Evolutionary conservation across 1,140 invertebrate species (phyloP).

Genomic region (Orchesella cincta): DNA sequence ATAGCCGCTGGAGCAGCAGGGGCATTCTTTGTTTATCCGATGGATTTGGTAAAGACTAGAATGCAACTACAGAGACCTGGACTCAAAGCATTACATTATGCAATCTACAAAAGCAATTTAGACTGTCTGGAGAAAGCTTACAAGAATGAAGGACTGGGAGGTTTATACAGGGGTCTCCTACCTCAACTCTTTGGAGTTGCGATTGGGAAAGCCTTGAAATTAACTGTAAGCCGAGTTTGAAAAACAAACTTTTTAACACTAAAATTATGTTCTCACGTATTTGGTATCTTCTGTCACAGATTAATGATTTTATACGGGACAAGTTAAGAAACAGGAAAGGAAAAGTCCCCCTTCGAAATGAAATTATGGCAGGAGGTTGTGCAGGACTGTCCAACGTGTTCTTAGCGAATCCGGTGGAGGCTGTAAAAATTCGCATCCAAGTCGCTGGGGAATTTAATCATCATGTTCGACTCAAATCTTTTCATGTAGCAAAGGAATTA

Average conservation of each 20-base stretch:
- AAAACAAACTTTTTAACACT: not conserved
- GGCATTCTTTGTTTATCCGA: conserved; percentile 39
- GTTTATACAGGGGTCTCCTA: conserved; percentile 37
- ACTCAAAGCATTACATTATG: not conserved
- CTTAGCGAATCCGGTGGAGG: conserved; percentile 98
- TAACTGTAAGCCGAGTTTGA: conserved; percentile 37
- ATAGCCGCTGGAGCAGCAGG: conserved; percentile 36
- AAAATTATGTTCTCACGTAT: conserved; percentile 31
- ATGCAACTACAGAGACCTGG: conserved; percentile 41
- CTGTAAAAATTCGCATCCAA: conserved; percentile 97
- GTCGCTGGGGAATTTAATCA: conserved; percentile 93
- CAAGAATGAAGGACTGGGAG: conserved; percentile 30
- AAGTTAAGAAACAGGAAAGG: conserved; percentile 89
- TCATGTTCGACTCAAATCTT: conserved; percentile 76
- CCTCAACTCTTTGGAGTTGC: conserved; percentile 38
- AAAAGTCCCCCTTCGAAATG: conserved; percentile 76
- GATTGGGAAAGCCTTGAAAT: conserved; percentile 42
- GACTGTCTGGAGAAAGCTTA: conserved; percentile 39
- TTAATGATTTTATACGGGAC: conserved; percentile 92
- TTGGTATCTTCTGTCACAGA: conserved; percentile 55
- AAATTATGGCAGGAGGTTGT: conserved; percentile 88
- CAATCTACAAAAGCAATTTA: conserved; percentile 35
- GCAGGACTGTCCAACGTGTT: conserved; percentile 89
- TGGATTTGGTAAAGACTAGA: conserved; percentile 43
- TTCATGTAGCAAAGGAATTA: conserved; percentile 83